Conservation (phyloP, 1,140 invertebrate species). For the Drosophila triauraria region DNA sequence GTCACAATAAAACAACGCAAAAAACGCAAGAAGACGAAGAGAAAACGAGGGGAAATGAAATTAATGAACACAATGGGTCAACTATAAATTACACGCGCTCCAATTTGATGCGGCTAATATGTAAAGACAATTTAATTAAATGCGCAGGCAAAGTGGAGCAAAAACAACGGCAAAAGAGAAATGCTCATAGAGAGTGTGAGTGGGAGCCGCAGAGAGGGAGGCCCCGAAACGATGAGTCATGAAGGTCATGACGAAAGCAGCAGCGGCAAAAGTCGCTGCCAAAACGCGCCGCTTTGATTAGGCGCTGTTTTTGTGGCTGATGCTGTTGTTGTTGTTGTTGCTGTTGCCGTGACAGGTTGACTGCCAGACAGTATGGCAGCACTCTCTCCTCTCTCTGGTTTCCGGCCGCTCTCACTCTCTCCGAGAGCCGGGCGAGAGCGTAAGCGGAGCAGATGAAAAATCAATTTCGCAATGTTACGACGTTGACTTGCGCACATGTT, state of each 20-base stretch:
- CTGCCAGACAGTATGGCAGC: constrained; percentile 78
- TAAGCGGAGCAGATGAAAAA: constrained; percentile 71
- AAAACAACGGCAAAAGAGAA: constrained; percentile 12
- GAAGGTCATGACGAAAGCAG: constrained; percentile 85
- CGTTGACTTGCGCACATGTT: constrained; percentile 60
- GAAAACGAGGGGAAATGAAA: constrained; percentile 48
- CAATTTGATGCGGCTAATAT: constrained; percentile 74
- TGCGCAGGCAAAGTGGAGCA: constrained; percentile 57
- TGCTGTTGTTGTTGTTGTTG: constrained; percentile 2
- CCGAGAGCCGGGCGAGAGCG: constrained; percentile 8
- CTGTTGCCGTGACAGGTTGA: constrained; percentile 69
- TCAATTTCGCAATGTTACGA: constrained; percentile 82
- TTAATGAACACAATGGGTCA: constrained; percentile 76
- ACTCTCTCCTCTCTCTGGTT: constrained; percentile 31
- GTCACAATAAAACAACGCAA: constrained; percentile 15
- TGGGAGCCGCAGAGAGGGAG: constrained; percentile 4
- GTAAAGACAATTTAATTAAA: constrained; percentile 81
- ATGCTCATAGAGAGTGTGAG: background rate
- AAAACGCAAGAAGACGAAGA: constrained; percentile 6
- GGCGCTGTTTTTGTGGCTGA: constrained; percentile 30
- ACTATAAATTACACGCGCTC: constrained; percentile 76
- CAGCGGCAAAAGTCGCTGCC: constrained; percentile 71
- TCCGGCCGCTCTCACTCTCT: constrained; percentile 15
- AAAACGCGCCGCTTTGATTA: constrained; percentile 77
- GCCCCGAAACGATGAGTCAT: constrained; percentile 81